phyloP scores from a whole-genome alignment of 2,888 invertebrate species.

The Drosophila nr. medialis region DNA sequence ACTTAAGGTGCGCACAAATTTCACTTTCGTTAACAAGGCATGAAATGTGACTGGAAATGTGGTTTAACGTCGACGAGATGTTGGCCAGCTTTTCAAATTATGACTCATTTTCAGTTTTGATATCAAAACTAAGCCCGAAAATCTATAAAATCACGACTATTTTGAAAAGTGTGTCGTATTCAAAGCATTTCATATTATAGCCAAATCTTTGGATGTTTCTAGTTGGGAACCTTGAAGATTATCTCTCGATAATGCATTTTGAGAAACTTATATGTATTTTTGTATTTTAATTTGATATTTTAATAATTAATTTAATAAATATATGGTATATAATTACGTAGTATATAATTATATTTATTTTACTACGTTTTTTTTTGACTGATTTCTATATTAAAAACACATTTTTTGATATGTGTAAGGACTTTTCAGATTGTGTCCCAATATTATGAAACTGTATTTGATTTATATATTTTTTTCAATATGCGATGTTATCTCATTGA shows the following conservation, averaged over 20 bases:
- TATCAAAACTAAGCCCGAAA: background rate
- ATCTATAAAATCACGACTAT: background rate
- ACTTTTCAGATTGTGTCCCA: background rate
- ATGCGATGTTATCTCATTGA: background rate
- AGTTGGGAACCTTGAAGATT: background rate
- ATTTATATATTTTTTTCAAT: background rate
- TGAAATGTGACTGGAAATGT: slow-evolving; percentile 35
- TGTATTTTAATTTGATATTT: background rate
- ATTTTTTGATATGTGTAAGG: background rate
- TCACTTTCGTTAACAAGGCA: slow-evolving; percentile 62
- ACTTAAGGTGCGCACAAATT: slow-evolving; percentile 41
- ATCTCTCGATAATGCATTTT: background rate
- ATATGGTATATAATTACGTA: background rate
- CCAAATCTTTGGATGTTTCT: background rate
- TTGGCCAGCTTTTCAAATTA: background rate
- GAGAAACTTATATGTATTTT: background rate
- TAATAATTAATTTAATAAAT: background rate
- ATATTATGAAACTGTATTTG: background rate
- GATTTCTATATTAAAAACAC: background rate
- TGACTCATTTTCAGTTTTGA: background rate
- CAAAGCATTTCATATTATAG: background rate
- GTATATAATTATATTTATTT: background rate
- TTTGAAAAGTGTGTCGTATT: accelerated
- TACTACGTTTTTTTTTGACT: background rate
- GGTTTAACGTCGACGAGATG: slow-evolving; percentile 11